Conservation (phyloP, 2,113 vertebrate genomes). For the Petaurus breviceps region DNA sequence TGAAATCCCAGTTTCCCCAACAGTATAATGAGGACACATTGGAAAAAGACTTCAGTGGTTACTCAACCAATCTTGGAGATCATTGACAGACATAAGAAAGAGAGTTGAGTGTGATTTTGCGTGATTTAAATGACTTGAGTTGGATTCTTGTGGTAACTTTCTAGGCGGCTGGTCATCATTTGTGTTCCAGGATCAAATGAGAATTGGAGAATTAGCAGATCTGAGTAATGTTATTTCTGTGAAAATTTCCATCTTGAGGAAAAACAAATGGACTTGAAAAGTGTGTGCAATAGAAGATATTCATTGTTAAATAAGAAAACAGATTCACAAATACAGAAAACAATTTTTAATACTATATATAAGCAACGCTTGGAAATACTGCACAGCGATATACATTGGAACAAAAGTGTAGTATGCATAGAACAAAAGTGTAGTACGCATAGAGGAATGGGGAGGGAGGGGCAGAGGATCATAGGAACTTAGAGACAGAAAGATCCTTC, state of each 20-base stretch:
- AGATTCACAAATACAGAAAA: not conserved
- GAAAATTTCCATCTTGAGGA: conserved; percentile 7
- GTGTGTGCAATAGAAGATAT: not conserved
- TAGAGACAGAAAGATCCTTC: not conserved
- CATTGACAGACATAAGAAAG: not conserved
- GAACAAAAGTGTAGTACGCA: not conserved
- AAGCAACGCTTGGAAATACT: conserved; percentile 35
- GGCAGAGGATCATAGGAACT: not conserved
- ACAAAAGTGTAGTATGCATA: not conserved
- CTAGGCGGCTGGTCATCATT: not conserved
- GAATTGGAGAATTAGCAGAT: not conserved
- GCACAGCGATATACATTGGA: not conserved
- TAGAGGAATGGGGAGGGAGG: not conserved
- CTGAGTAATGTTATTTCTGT: conserved; percentile 4
- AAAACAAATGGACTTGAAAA: not conserved
- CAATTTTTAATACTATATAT: conserved; percentile 38
- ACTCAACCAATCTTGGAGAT: not conserved
- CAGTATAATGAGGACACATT: not conserved
- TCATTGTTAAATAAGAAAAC: conserved; percentile 25
- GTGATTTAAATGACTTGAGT: not conserved
- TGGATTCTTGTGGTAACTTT: not conserved
- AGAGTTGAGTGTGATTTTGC: not conserved
- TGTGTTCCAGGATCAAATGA: conserved; percentile 25
- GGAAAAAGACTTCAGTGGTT: not conserved
- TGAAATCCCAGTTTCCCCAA: not conserved